Evolutionary conservation across 2,888 invertebrate species (phyloP).

Genomic region (Sesamia inferens): DNA sequence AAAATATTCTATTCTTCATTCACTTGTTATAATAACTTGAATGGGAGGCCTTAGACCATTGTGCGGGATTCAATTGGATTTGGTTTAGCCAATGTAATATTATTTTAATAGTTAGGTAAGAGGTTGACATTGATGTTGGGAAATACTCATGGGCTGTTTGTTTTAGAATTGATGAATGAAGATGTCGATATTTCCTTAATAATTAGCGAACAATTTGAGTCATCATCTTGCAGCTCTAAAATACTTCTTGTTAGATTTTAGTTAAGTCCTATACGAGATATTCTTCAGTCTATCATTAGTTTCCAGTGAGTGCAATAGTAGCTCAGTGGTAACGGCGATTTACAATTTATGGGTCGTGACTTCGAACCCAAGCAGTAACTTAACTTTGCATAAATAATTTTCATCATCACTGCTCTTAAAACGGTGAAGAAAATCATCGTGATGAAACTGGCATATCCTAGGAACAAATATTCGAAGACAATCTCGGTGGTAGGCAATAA

Average conservation of each 20-base stretch:
- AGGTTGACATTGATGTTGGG: conserved; percentile 5
- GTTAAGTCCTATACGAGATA: neutral
- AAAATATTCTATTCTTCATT: conserved; percentile 53
- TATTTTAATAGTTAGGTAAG: conserved; percentile 31
- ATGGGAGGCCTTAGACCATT: conserved; percentile 41
- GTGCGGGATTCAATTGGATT: conserved; percentile 43
- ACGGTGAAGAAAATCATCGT: too few relatives aligned
- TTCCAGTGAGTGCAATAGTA: neutral
- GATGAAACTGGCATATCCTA: too few relatives aligned
- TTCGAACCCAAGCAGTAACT: too few relatives aligned
- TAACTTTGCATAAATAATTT: too few relatives aligned
- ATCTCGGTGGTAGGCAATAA: too few relatives aligned
- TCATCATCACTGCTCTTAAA: too few relatives aligned
- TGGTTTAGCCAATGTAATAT: conserved; percentile 21
- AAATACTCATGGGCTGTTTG: conserved; percentile 7
- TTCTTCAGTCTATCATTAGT: neutral
- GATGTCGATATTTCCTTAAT: conserved; percentile 6
- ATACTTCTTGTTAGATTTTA: neutral
- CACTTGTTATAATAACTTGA: conserved; percentile 35
- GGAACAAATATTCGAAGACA: too few relatives aligned
- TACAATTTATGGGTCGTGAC: too few relatives aligned
- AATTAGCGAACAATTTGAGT: neutral
- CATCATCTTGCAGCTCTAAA: neutral
- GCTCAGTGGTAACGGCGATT: too few relatives aligned
- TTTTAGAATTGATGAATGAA: conserved; percentile 24